Evolutionary conservation across 2,113 vertebrate genomes (phyloP).

Genomic region (Willisornis vidua): DNA sequence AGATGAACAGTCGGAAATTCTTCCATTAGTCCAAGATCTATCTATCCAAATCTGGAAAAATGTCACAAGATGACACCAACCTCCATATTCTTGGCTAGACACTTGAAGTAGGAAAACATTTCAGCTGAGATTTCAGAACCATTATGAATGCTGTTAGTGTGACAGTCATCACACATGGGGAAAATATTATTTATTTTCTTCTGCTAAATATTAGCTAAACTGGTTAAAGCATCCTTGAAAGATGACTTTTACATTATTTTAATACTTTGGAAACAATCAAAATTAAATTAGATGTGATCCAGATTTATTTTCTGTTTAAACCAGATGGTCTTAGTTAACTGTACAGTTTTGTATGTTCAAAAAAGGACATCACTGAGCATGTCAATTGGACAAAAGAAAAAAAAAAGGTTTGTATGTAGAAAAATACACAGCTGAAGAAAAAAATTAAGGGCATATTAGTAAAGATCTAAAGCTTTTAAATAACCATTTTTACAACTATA

Average conservation of each 20-base stretch:
- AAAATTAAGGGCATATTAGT: background rate
- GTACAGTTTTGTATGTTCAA: background rate
- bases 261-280: background rate
- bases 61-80: background rate
- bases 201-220: background rate
- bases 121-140: background rate
- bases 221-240: background rate
- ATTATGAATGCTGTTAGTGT: background rate
- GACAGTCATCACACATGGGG: background rate
- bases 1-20: background rate
- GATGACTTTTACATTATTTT: background rate
- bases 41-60: background rate
- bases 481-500: background rate
- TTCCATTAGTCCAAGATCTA: background rate
- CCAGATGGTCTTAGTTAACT: background rate
- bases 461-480: background rate
- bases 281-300: background rate
- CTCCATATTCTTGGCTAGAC: background rate
- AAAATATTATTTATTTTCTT: background rate
- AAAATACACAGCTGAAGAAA: background rate
- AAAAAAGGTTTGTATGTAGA: background rate
- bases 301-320: background rate
- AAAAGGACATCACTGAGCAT: background rate
- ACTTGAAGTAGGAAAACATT: background rate
- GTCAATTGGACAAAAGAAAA: background rate